Base-by-base conservation (phyloP, 1,140 invertebrate genomes). In the Lasioglossum albipes region DNA sequence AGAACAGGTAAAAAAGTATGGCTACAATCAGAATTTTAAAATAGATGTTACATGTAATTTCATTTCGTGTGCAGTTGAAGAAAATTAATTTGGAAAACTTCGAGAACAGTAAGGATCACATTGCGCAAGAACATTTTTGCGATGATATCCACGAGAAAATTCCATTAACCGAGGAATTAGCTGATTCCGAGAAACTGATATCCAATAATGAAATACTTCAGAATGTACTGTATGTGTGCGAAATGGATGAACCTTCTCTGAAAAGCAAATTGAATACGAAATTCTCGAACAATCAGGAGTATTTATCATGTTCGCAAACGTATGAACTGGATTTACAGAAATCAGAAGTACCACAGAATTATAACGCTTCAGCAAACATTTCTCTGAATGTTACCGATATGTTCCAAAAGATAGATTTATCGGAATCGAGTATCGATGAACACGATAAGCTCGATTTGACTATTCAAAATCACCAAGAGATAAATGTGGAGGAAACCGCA, bases 51-150 rank as follows among this genome's bases (percentile, higher is more conserved):
- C 12, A 7, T 59, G 0, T 69, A 27, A 65, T 31, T 68, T 42
- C 12, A 27, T 62, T 52, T 75, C 36, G 41, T 69, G 4, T 27
- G 68, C 64, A 90, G 88, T 81, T 90, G 68, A 85, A 88, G 69
- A 88, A 90, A 61, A 88, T 86, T 36, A 91, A 84, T 84, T 36
- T 89, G 22, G 89, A 89, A n/a, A 83, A 91, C 70, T 85, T 88
- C 18, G 89, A 89, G 18, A 86, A 89, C 41, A 87, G 71, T 27
- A 81, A 67, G 31, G 85, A 85, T 27, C 81, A 80, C 27, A 42
- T 88, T 57, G 73, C 83, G 0, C 85, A 88, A 61, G 86, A 91
- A 66, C 75, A 84, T 54, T 75, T 89, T 2, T 36, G 86, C 36
- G 36, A 36, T 9, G 88, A 91, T 68, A 75, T 87, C 9, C 85